Conservation (phyloP, 1,140 invertebrate species). For the Frieseomelitta varia region DNA sequence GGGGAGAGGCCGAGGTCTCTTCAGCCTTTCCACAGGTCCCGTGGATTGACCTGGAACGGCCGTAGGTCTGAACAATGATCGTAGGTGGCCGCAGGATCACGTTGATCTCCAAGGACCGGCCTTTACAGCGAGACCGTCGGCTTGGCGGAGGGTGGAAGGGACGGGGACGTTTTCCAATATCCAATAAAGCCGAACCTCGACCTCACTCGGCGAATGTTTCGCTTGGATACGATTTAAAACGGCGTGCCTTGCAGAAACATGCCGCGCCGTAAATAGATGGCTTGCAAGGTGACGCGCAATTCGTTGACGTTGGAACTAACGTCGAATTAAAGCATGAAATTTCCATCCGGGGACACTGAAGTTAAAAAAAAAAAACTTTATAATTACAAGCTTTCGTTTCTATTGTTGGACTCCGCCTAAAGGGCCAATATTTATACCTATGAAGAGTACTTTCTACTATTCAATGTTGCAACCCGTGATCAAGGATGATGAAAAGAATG, state of each 20-base stretch:
- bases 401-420: no score
- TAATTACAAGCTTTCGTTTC: no score
- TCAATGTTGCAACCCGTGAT: no score
- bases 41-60: conserved; percentile 21
- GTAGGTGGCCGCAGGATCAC: conserved; percentile 38
- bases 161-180: conserved; percentile 41
- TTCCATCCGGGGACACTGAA: no score
- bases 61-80: conserved; percentile 41
- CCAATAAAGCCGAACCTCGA: conserved; percentile 45
- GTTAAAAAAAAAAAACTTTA: no score
- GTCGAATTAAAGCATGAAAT: no score
- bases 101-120: conserved; percentile 30
- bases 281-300: background rate
- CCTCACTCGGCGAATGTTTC: conserved; percentile 33
- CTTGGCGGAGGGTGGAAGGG: background rate
- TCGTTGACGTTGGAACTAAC: background rate
- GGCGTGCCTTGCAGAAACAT: conserved; percentile 15
- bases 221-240: conserved; percentile 39
- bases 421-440: no score
- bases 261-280: background rate
- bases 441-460: no score
- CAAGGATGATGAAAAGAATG: no score
- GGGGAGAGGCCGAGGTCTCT: background rate
- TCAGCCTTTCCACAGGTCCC: conserved; percentile 3
- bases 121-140: background rate